Base-by-base conservation (phyloP, 2,113 vertebrate genomes). In the Malurus alboscapulatus region DNA sequence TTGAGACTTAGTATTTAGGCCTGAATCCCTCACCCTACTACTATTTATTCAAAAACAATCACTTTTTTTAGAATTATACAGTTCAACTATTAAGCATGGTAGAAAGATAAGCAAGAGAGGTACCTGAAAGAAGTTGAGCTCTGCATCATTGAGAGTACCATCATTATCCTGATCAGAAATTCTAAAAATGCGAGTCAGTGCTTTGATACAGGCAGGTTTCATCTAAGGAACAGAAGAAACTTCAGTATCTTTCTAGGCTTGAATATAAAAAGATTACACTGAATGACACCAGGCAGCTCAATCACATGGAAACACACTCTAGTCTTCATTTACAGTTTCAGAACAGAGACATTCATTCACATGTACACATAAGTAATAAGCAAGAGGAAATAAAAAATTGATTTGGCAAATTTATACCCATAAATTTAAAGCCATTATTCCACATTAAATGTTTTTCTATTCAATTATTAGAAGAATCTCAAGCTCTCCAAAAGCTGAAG, bases 121-220 rank as follows among this genome's bases (percentile, higher is more conserved):
- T 84, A 99, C 99, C 98, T 99, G 99, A 95, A 99, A 99, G 97
- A 99, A 99, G 97, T 99, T 99, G 84, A 99, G 99, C 93, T 99
- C 99, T 29, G 98, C 98, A 98, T 99, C 99, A 26, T 99, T 99
- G n/a, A 99, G 98, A 75, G 99, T 98, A 34, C 99, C 99, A 45
- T 99, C 99, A 27, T 99, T 99, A 98, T 99, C 99, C 94, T 99
- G 97, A 96, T 99, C 99, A 29, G 99, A 99, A 96, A 99, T 98
- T 97, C 99, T 99, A 95, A 99, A 99, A 96, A 99, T 99, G 88
- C 99, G 98, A 74, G 99, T 99, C 85, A 99, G 97, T 68, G 99
- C 97, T 97, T 99, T 99, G 85, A 99, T 97, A 95, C 99, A 99
- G 51, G 99, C 98, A 58, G 98, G 96, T 92, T 99, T 99, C 98